Percentiles rank a stretch among this genome's conserved stretches.
Conservation (phyloP, 2,797 vertebrate genomes). For the Vultur gryphus region DNA sequence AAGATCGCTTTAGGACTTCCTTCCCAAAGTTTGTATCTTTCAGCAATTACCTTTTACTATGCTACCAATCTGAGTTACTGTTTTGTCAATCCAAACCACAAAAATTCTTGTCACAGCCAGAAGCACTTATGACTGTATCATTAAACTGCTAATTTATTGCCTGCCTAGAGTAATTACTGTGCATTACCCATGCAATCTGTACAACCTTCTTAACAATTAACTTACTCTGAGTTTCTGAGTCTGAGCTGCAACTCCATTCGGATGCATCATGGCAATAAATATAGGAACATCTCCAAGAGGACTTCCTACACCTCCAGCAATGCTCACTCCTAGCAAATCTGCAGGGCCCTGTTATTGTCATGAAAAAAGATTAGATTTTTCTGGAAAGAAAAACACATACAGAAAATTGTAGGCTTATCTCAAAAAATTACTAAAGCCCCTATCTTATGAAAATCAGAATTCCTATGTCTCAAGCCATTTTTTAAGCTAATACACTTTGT, state of each 20-base stretch:
- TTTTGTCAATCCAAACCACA: neutral
- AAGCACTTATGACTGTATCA: neutral
- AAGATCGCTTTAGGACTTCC: neutral
- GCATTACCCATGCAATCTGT: neutral
- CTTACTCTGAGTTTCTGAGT: constrained; percentile 91
- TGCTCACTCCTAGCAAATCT: constrained; percentile 92
- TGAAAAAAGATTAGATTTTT: neutral
- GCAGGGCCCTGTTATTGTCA: constrained; percentile 74
- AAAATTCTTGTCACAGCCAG: neutral
- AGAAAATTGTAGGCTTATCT: neutral
- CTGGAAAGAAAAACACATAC: neutral
- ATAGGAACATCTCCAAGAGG: constrained; percentile 94
- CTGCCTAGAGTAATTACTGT: neutral
- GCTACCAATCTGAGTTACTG: neutral
- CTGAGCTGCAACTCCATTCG: constrained; percentile 90
- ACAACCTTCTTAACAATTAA: neutral
- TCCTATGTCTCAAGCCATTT: neutral
- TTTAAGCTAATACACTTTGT: neutral
- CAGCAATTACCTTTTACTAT: neutral
- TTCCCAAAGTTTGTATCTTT: neutral
- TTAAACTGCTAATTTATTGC: neutral
- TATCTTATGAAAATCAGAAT: neutral
- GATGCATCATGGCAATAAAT: constrained; percentile 98
- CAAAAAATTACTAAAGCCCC: neutral
- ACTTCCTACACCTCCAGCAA: constrained; percentile 94